Percentiles rank a stretch among this genome's conserved stretches.
phyloP scores from a whole-genome alignment of 2,888 invertebrate species.

The Ashinkailepas kermadecensis region DNA sequence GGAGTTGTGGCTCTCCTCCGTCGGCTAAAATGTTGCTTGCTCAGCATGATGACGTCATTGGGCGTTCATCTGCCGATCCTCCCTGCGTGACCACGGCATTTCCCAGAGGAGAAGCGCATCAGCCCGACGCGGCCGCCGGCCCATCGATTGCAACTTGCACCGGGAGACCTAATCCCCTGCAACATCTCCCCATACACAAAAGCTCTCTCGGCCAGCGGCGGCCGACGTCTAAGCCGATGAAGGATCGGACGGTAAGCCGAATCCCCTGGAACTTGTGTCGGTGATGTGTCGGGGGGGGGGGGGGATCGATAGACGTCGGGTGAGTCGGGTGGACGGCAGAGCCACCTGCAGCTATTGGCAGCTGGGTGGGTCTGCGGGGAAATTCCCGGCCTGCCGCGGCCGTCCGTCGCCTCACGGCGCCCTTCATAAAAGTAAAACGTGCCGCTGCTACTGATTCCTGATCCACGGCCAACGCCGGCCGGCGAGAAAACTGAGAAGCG shows the following conservation, averaged over 20 bases:
- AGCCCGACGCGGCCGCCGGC: not conserved
- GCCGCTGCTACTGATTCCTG: not conserved
- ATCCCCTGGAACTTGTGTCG: conserved; percentile 14
- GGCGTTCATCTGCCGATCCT: no score
- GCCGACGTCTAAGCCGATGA: not conserved
- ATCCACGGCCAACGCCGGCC: not conserved
- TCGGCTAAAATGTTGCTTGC: no score
- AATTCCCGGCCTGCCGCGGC: not conserved
- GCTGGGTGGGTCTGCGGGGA: not conserved
- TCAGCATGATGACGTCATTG: no score
- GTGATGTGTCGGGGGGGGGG: not conserved
- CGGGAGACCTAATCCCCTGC: not conserved
- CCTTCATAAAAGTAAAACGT: not conserved
- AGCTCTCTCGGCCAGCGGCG: not conserved
- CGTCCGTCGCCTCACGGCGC: not conserved
- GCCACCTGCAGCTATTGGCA: not conserved
- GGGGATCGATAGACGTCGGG: not conserved
- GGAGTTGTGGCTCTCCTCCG: no score
- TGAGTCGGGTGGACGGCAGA: not conserved
- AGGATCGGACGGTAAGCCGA: not conserved
- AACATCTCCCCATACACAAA: not conserved
- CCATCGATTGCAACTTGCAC: conserved; percentile 11
- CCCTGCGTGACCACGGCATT: not conserved
- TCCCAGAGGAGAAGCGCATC: not conserved
- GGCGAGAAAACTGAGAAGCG: no score